phyloP scores from a whole-genome alignment of 2,888 invertebrate species.

The Ormyrus thymus region DNA sequence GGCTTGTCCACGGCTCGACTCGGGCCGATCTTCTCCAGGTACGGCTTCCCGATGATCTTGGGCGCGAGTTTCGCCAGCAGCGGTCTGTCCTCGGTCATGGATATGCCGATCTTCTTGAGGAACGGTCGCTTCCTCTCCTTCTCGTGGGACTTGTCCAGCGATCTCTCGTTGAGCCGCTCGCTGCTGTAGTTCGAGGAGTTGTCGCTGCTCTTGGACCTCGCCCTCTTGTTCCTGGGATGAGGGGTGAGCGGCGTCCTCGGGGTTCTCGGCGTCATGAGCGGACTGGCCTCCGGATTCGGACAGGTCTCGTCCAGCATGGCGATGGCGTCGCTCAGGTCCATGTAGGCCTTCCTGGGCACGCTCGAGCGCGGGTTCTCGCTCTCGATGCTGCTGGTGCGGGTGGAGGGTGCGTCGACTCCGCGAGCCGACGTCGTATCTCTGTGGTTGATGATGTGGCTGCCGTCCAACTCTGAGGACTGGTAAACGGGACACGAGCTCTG shows the following conservation, averaged over 20 bases:
- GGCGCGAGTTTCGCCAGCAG: constrained; percentile 68
- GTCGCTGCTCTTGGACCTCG: constrained; percentile 72
- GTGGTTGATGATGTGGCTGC: not conserved
- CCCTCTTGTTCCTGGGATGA: constrained; percentile 67
- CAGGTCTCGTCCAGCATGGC: constrained; percentile 72
- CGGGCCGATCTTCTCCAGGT: constrained; percentile 71
- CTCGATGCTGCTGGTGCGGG: constrained; percentile 68
- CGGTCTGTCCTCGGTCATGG: constrained; percentile 71
- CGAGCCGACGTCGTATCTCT: not conserved
- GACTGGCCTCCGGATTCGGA: constrained; percentile 70
- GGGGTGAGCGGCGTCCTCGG: constrained; percentile 70
- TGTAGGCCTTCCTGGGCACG: constrained; percentile 69
- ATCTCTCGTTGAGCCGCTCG: constrained; percentile 66
- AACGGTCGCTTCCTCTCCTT: constrained; percentile 68
- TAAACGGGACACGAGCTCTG: constrained; percentile 36
- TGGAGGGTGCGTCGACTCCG: constrained; percentile 46
- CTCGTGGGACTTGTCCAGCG: constrained; percentile 52
- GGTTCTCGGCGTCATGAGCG: constrained; percentile 69
- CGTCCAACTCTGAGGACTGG: constrained; percentile 31
- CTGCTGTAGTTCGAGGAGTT: constrained; percentile 71
- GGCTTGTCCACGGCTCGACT: constrained; percentile 71
- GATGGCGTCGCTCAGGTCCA: constrained; percentile 72
- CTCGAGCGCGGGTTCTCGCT: constrained; percentile 59
- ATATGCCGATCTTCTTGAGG: constrained; percentile 71
- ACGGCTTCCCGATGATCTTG: constrained; percentile 70